These are phyloP conservation scores for Lates japonicus DNA, from an alignment of 2,797 vertebrate species.

Conservation along the genomic window DNA sequence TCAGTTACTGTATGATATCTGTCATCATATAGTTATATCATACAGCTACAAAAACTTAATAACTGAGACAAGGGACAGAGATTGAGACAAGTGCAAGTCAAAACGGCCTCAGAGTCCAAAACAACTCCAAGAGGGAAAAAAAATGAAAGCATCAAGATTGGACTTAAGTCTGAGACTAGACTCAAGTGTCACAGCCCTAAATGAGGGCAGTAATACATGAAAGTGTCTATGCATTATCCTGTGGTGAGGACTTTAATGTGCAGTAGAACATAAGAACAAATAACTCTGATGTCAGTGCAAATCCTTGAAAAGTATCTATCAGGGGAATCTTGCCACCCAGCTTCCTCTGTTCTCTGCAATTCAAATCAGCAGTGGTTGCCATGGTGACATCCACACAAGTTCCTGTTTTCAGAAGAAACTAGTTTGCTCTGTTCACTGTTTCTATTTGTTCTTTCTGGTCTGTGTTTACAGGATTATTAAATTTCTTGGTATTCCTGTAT, in stretches of 20 bases:
- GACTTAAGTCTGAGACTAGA: not conserved
- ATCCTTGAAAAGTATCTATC: not conserved
- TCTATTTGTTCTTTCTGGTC: not conserved
- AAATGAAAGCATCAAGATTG: not conserved
- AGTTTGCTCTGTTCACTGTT: not conserved
- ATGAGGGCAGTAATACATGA: not conserved
- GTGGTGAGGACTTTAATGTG: not conserved
- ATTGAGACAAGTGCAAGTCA: too few species aligned
- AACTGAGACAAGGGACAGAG: too few species aligned
- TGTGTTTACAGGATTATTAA: not conserved
- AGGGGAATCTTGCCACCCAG: not conserved
- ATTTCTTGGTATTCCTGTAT: conserved; percentile 11
- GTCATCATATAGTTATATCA: too few species aligned
- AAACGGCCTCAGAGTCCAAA: too few species aligned
- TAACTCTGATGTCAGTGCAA: not conserved
- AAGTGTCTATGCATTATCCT: too few species aligned
- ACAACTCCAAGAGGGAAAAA: not conserved
- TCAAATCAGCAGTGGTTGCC: conserved; percentile 30
- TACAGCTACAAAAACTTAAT: too few species aligned
- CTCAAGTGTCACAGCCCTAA: not conserved
- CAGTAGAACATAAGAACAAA: not conserved
- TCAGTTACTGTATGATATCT: too few species aligned
- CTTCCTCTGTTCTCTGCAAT: not conserved
- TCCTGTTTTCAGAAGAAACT: not conserved
- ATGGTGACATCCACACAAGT: conserved; percentile 13